phyloP scores from a whole-genome alignment of 2,113 vertebrate species.

The Cettia cetti region DNA sequence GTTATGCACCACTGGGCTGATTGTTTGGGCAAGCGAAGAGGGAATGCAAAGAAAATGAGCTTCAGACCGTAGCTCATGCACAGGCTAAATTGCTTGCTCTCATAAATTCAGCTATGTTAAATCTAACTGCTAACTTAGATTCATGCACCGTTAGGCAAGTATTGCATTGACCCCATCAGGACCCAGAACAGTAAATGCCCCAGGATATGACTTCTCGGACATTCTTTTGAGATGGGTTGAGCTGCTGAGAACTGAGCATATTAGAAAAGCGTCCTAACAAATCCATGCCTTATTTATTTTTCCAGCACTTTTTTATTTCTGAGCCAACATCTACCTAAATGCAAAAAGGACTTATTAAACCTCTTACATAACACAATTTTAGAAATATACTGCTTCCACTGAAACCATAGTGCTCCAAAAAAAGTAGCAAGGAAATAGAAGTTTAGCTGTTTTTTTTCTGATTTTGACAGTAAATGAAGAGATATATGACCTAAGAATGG shows the following conservation, averaged over 20 bases:
- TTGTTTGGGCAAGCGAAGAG: neutral
- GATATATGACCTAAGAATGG: neutral
- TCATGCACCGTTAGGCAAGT: neutral
- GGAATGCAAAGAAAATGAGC: neutral
- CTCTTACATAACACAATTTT: neutral
- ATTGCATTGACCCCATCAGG: neutral
- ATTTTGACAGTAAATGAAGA: neutral
- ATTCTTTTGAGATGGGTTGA: neutral
- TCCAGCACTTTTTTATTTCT: neutral
- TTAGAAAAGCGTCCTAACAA: neutral
- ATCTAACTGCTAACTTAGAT: neutral
- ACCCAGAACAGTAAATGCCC: neutral
- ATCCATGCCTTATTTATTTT: neutral
- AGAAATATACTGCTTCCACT: neutral
- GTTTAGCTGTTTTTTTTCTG: neutral
- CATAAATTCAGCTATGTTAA: slow-evolving; percentile 31
- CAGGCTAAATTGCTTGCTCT: neutral
- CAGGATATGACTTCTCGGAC: neutral
- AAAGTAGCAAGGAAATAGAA: neutral
- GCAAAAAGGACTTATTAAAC: neutral
- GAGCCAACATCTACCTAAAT: neutral
- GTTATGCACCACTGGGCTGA: neutral
- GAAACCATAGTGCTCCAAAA: neutral
- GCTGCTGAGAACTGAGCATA: neutral
- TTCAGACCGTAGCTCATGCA: neutral